These are phyloP conservation scores for Lasioglossum albipes DNA, from an alignment of 1,140 invertebrate species.

Conservation along the genomic window DNA sequence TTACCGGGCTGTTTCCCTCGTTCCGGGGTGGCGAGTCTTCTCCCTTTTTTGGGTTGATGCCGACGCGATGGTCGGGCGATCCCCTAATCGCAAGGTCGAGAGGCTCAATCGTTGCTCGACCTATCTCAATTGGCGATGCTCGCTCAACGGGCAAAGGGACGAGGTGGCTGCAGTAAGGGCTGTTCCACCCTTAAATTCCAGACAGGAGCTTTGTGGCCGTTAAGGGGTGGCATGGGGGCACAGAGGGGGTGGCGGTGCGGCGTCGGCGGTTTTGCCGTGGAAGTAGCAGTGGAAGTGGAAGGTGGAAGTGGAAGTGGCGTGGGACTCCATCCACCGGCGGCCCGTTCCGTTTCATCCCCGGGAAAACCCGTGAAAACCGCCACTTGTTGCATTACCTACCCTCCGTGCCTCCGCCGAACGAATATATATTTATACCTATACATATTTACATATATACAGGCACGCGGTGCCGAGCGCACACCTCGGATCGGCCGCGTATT, in stretches of 20 bases:
- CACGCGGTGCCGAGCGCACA: slow-evolving; percentile 36
- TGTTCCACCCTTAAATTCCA: slow-evolving; percentile 71
- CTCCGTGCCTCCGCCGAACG: slow-evolving; percentile 69
- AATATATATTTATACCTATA: slow-evolving; percentile 63
- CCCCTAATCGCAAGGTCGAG: slow-evolving; percentile 62
- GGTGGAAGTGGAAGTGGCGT: slow-evolving; percentile 64
- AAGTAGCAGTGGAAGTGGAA: slow-evolving; percentile 54
- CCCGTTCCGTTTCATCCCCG: slow-evolving; percentile 75
- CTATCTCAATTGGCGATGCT: slow-evolving; percentile 62
- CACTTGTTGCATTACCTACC: slow-evolving; percentile 78
- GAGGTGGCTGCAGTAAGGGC: slow-evolving; percentile 55
- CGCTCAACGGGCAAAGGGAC: slow-evolving; percentile 53
- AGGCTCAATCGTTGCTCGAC: slow-evolving; percentile 64
- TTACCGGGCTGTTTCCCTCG: too few relatives aligned
- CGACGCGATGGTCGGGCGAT: slow-evolving; percentile 13
- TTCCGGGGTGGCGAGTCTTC: background rate
- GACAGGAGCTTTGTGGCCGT: slow-evolving; percentile 67
- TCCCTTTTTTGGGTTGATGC: background rate
- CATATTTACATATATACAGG: slow-evolving; percentile 37
- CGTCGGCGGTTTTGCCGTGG: slow-evolving; percentile 60
- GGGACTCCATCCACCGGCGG: slow-evolving; percentile 66
- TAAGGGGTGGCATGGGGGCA: slow-evolving; percentile 56
- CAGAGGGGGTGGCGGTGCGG: slow-evolving; percentile 47
- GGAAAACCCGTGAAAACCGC: slow-evolving; percentile 80
- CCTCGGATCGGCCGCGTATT: slow-evolving; percentile 20